Percentiles rank a stretch among this genome's conserved stretches.
Conservation (phyloP, 2,113 vertebrate genomes). For the Bombycilla garrulus region DNA sequence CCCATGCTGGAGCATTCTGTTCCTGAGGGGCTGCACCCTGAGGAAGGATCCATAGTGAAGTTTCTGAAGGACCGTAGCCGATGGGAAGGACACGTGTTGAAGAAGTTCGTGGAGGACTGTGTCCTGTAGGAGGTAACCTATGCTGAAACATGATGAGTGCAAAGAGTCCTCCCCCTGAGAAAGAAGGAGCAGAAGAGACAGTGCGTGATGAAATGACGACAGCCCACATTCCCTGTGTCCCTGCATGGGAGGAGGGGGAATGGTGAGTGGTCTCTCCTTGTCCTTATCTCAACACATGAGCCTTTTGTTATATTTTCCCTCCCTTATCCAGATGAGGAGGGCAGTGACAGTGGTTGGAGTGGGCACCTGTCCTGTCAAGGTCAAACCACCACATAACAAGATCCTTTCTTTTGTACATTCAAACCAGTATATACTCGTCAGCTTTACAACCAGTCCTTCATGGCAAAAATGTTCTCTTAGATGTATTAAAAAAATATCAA, state of each 20-base stretch:
- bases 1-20: not conserved
- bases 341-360: not conserved
- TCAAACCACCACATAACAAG: not conserved
- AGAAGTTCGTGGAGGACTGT: not conserved
- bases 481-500: not conserved
- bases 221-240: not conserved
- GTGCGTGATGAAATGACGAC: not conserved
- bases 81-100: not conserved
- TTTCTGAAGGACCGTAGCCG: not conserved
- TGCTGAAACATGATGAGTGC: accelerated
- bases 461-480: not conserved
- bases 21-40: not conserved
- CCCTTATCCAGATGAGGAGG: not conserved
- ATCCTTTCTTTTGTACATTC: not conserved
- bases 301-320: not conserved
- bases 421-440: not conserved
- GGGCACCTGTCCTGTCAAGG: not conserved
- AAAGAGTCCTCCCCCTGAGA: not conserved
- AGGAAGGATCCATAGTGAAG: not conserved
- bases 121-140: not conserved
- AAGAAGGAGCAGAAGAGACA: not conserved
- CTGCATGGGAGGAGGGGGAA: not conserved
- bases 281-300: not conserved
- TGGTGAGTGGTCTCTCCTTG: not conserved
- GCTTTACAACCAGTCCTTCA: not conserved